These are phyloP conservation scores for Clivina fossor DNA, from an alignment of 2,888 invertebrate genomes.

Conservation along the genomic window DNA sequence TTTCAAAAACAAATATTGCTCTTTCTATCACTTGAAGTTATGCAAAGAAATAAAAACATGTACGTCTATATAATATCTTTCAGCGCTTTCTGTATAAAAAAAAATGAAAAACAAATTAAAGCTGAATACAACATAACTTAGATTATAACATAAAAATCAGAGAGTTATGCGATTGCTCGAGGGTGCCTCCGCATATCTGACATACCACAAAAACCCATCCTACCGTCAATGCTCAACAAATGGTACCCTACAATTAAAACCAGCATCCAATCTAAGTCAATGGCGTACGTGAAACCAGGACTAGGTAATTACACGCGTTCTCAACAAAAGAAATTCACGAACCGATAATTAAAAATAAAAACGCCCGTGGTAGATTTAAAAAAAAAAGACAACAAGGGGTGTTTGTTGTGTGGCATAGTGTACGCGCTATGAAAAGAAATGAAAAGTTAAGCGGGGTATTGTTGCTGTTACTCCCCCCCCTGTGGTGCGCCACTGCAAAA, in stretches of 20 bases:
- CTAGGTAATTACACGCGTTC: slow-evolving; percentile 11
- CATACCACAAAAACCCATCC: not conserved
- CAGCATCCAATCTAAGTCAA: slow-evolving; percentile 6
- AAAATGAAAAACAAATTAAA: too few relatives aligned
- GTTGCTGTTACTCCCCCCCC: slow-evolving; percentile 12
- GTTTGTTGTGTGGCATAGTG: not conserved
- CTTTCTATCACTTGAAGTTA: too few relatives aligned
- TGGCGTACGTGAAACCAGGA: not conserved
- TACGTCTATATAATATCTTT: too few relatives aligned
- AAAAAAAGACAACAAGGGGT: slow-evolving; percentile 1
- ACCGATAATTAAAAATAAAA: slow-evolving; percentile 29
- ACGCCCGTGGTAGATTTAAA: not conserved
- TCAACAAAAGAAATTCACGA: not conserved
- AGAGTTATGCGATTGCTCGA: too few relatives aligned
- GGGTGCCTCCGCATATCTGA: too few relatives aligned
- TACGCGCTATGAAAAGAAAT: too few relatives aligned
- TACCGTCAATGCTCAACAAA: not conserved
- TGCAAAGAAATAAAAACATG: too few relatives aligned
- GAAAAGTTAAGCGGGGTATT: slow-evolving; percentile 12
- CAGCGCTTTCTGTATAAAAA: too few relatives aligned
- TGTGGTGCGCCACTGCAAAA: slow-evolving; percentile 13
- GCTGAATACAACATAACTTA: too few relatives aligned
- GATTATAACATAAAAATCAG: too few relatives aligned
- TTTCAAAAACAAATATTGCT: too few relatives aligned
- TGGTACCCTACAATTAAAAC: slow-evolving; percentile 19